Evolutionary conservation across 2,888 invertebrate species (phyloP), one percentile per base, ranked within the genome.

Genomic region (Meta bourneti): DNA sequence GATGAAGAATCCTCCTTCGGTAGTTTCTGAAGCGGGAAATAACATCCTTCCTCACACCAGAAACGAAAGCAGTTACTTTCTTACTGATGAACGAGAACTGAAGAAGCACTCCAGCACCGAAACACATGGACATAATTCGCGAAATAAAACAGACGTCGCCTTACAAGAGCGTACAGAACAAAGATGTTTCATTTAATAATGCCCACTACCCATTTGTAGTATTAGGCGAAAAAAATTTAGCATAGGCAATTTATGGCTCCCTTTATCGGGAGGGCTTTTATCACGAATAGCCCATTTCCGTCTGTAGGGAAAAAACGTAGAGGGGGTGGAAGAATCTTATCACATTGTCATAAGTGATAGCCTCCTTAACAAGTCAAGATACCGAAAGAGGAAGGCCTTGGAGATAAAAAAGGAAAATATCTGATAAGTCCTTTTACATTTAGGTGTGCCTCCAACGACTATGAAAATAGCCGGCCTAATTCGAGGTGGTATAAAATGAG

Each of bases 341-440:
- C 89, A 82, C 81, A 74, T 70, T 72, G 84, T 74, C 89, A 90
- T 84, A 90, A 90, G 89, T 90, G 89, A 90, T 84, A 78, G 70
- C 84, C 71, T 71, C 89, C 83, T 84, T 90, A 90, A 90, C 69
- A 83, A 84, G 61, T 51, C 71, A 19, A 78, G 84, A 84, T 90
- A 80, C 71, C 54, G 78, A 19, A n/a, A 48, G 80, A 61, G 70
- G 19, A 54, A 70, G 54, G 74, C 69, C 72, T 1, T 34, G 34
- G 48, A 79, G 78, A 84, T 75, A 86, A 86, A 70, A 84, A 79
- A 79, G 16, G 9, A 9, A 85, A 85, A 74, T 81, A 90, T 90
- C 90, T 80, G 90, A 90, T 89, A 90, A 90, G 54, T 51, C 48
- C 79, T 71, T 70, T 49, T 81, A 19, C 61, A 75, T 82, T 86